Percentiles rank a stretch among this genome's conserved stretches.
phyloP scores from a whole-genome alignment of 1,140 invertebrate species.

The Calephelis nemesis region DNA sequence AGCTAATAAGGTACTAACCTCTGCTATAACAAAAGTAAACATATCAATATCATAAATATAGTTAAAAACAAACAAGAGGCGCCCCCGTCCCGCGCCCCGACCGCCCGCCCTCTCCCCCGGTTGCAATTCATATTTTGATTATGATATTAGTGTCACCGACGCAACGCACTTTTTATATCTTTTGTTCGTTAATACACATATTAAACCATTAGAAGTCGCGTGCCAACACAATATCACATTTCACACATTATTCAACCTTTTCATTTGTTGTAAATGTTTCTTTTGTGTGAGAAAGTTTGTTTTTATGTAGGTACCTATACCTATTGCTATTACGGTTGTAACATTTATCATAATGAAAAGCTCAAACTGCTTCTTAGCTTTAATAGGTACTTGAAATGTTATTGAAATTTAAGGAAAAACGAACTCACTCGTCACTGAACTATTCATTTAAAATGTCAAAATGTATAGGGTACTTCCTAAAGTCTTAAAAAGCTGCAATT shows the following conservation, averaged over 20 bases:
- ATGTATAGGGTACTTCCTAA: no score
- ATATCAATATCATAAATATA: slow-evolving; percentile 60
- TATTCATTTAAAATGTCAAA: no score
- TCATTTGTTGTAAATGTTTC: slow-evolving; percentile 53
- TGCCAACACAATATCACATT: slow-evolving; percentile 66
- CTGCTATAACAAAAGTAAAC: slow-evolving; percentile 22
- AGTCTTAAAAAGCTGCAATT: no score
- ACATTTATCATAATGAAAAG: no score
- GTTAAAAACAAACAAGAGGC: slow-evolving; percentile 54
- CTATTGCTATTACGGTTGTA: no score
- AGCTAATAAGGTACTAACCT: no score
- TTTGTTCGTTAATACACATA: slow-evolving; percentile 73
- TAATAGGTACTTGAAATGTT: no score
- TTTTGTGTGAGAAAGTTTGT: slow-evolving; percentile 29
- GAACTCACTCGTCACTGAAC: no score
- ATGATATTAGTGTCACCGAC: slow-evolving; percentile 72
- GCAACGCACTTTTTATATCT: slow-evolving; percentile 57
- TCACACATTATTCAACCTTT: slow-evolving; percentile 49
- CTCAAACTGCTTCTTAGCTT: no score
- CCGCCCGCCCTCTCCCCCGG: slow-evolving; percentile 36
- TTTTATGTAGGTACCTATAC: background rate
- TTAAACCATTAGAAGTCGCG: slow-evolving; percentile 75
- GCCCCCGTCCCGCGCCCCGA: slow-evolving; percentile 40
- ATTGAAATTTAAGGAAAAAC: no score
- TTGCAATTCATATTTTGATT: slow-evolving; percentile 75